Evolutionary conservation across 1,140 invertebrate species (phyloP), one percentile per base, ranked within the genome.

Genomic region (Drosophila paulistorum): DNA sequence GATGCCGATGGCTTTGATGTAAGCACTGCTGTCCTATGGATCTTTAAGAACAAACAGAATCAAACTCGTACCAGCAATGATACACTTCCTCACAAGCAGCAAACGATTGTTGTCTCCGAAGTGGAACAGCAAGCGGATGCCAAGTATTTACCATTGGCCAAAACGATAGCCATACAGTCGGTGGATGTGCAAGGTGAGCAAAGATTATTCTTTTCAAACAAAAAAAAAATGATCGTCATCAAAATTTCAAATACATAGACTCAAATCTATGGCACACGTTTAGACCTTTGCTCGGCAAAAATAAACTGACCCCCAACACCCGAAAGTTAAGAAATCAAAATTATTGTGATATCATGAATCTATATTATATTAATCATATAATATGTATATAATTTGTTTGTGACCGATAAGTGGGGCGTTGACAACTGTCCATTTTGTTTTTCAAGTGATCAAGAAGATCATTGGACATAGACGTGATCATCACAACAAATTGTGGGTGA

Each of bases 101-200:
- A 97, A 86, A 96, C 95, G 0, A 96, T 97, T 72, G 94, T 96
- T 0, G 94, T 97, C 7, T 96, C 95, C 0, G 96, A 97, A 91
- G 94, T 96, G n/a, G 95, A 95, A 58, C 95, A 95, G 74, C 96
- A 95, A 94, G 94, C 95, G 83, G 93, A 93, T 33, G 94, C 94
- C 39, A 94, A 95, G 60, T 95, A 95, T 84, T 94, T 95, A 74
- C 95, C 95, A 75, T 95, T 96, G 89, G 95, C 94, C 4, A 96
- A 94, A 63, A 94, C 95, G 0, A 95, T 96, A 60, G 95, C 95
- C 3, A 96, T 96, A 65, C 93, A 95, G 76, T 95, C 96, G 90
- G 96, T 96, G 3, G 93, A 94, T 73, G 93, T 95, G 7, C 93
- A 93, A 86, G 94, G 94, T 95, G 92, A 82, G 81, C 65, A 11